Percentiles rank a stretch among this genome's conserved stretches.
Conservation (phyloP, 1,140 invertebrate genomes). For the Nymphalis io region DNA sequence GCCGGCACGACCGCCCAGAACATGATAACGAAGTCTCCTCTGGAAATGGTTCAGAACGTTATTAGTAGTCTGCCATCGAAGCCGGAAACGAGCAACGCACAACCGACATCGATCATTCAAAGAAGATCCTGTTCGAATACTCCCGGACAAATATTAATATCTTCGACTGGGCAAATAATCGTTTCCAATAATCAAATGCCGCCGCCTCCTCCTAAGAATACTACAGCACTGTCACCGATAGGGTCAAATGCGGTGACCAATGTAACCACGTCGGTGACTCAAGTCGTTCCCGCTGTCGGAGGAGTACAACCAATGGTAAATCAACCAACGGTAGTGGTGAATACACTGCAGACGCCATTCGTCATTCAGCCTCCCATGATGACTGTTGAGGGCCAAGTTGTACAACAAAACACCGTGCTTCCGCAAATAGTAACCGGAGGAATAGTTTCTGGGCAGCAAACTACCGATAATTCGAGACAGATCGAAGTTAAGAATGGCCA, state of each 20-base stretch:
- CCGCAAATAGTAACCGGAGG: slow-evolving; percentile 86
- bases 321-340: slow-evolving; percentile 90
- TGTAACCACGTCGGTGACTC: slow-evolving; percentile 86
- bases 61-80: slow-evolving; percentile 86
- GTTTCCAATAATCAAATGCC: slow-evolving; percentile 85
- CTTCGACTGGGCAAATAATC: slow-evolving; percentile 87
- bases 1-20: slow-evolving; percentile 77
- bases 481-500: slow-evolving; percentile 76
- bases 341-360: slow-evolving; percentile 89
- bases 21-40: slow-evolving; percentile 85
- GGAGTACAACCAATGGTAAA: slow-evolving; percentile 71
- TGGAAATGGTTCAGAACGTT: slow-evolving; percentile 91
- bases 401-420: slow-evolving; percentile 85
- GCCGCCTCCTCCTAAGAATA: slow-evolving; percentile 83
- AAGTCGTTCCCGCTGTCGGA: slow-evolving; percentile 81
- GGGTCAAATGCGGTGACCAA: slow-evolving; percentile 86
- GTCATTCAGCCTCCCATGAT: slow-evolving; percentile 89
- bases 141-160: slow-evolving; percentile 87
- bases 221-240: slow-evolving; percentile 84
- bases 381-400: slow-evolving; percentile 85
- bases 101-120: slow-evolving; percentile 46
- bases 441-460: slow-evolving; percentile 81
- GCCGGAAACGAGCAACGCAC: slow-evolving; percentile 51
- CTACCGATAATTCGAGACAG: slow-evolving; percentile 67
- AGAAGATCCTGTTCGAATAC: slow-evolving; percentile 56